Percentiles rank a stretch among this genome's conserved stretches.
Evolutionary conservation across 2,113 vertebrate genomes (phyloP).

Genomic region (Macroglossus sobrinus): DNA sequence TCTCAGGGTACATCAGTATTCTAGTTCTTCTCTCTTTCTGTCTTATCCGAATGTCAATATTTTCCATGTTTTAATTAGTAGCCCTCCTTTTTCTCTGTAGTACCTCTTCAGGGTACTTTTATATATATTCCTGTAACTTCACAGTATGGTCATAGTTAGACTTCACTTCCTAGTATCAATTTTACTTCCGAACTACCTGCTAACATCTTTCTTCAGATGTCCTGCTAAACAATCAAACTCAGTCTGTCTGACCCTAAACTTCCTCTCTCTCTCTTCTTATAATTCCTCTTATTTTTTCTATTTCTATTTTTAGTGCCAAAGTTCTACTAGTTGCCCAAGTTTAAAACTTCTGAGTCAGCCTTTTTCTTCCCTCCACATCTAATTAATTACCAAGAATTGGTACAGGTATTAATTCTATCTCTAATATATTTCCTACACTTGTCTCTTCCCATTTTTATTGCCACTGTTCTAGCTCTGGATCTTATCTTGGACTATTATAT

Average conservation of each 20-base stretch:
- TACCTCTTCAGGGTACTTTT: not conserved
- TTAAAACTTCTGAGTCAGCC: constrained; percentile 14
- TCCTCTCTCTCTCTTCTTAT: not conserved
- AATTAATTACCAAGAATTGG: constrained; percentile 19
- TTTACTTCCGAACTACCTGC: not conserved
- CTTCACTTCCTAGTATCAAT: not conserved
- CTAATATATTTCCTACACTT: not conserved
- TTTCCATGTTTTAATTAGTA: not conserved
- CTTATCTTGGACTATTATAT: not conserved
- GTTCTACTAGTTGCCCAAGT: not conserved
- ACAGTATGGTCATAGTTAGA: not conserved
- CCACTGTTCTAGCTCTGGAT: not conserved
- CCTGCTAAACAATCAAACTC: not conserved
- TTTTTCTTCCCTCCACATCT: not conserved
- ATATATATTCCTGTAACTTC: not conserved
- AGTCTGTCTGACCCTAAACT: not conserved
- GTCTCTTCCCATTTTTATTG: not conserved
- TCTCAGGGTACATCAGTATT: not conserved
- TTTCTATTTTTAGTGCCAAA: not conserved
- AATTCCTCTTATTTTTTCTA: not conserved
- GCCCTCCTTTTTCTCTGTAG: not conserved
- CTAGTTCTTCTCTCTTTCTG: not conserved
- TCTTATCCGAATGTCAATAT: not conserved
- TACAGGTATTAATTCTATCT: not conserved
- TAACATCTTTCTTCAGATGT: not conserved